Evolutionary conservation across 2,888 invertebrate species (phyloP), one percentile per base, ranked within the genome.

Genomic region (Himalopsyche anomala): DNA sequence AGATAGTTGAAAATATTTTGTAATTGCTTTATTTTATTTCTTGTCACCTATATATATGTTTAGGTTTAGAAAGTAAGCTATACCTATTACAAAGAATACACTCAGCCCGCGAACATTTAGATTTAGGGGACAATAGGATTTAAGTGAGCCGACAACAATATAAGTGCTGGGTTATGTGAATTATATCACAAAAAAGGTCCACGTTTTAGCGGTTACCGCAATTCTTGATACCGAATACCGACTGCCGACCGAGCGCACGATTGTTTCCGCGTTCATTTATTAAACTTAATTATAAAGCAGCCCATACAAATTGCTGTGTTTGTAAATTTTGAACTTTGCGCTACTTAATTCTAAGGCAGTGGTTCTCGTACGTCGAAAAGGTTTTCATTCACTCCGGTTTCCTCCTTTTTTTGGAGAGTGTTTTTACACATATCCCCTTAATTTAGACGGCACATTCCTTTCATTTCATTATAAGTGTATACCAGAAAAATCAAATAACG

Each of bases 281-380:
- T 84, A 86, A 86, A 86, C 86, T 84, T 84, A 86, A 86, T 86
- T 86, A 86, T 86, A 81, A 86, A 86, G 81, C 86, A 84, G 86
- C 84, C 86, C 86, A 86, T 84, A 86, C 86, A 86, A 86, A 84
- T 86, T 86, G 86, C 86, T 86, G 81, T 84, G 86, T 28, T 51
- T 83, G 69, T 86, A 86, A 83, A 86, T 86, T 86, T 86, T 83
- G 80, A 86, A 84, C 83, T 86, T 84, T 40, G 56, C 62, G 83
- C 69, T 84, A 81, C 83, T 86, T 84, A 80, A 86, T 84, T 86
- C 62, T 56, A 80, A 62, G 80, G 81, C 74, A 74, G 74, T 74
- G 74, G 74, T 36, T 74, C 74, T 74, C 74, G 36, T 74, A 36
- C 36, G 36, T 51, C 15, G 51, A 51, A 51, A 51, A 51, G 51